Percentiles rank a stretch among this genome's conserved stretches.
Conservation (phyloP, 2,888 invertebrate genomes). For the Aromia moschata region DNA sequence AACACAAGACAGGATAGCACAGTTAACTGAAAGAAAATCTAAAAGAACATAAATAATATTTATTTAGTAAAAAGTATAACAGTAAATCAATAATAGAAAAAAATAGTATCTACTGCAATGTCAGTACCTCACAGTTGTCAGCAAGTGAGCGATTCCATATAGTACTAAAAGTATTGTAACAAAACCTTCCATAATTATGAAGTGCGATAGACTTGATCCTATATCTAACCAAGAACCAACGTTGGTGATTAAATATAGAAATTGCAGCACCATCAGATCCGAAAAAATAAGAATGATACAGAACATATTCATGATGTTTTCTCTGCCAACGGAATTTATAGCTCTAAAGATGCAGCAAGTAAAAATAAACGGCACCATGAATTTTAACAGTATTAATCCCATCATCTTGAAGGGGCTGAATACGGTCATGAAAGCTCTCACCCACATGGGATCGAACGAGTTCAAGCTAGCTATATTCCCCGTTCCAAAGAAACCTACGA, state of each 20-base stretch:
- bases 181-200: slow-evolving; percentile 83
- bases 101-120: too few relatives aligned
- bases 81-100: too few relatives aligned
- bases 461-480: slow-evolving; percentile 98
- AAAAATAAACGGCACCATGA: slow-evolving; percentile 80
- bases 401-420: slow-evolving; percentile 94
- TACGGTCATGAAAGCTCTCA: slow-evolving; percentile 88
- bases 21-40: too few relatives aligned
- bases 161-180: slow-evolving; percentile 76
- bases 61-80: too few relatives aligned
- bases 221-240: slow-evolving; percentile 98
- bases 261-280: slow-evolving; percentile 85
- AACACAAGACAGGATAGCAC: too few relatives aligned
- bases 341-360: slow-evolving; percentile 76
- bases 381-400: slow-evolving; percentile 84
- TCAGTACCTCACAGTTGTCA: slow-evolving; percentile 58
- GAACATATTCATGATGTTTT: slow-evolving; percentile 72
- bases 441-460: slow-evolving; percentile 94
- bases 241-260: slow-evolving; percentile 88
- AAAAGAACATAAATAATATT: too few relatives aligned
- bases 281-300: slow-evolving; percentile 81
- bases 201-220: slow-evolving; percentile 92
- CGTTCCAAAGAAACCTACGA: slow-evolving; percentile 92
- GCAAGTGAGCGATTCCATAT: slow-evolving; percentile 68
- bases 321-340: slow-evolving; percentile 69